Evolutionary conservation across 2,113 vertebrate genomes (phyloP).

Genomic region (Syngnathus scovelli): DNA sequence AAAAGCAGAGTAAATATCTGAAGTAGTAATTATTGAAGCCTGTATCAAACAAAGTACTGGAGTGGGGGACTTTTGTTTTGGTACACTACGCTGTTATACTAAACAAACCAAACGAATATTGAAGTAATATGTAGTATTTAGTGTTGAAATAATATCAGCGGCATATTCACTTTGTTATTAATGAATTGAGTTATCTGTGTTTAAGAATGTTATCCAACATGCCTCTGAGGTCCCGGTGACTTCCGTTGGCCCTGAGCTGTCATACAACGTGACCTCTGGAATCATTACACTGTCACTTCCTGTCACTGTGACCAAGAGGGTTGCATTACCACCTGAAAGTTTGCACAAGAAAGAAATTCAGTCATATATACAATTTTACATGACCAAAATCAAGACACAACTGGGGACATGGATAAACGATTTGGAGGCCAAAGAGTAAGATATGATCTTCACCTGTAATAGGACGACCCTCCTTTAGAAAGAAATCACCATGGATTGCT

Average conservation of each 20-base stretch:
- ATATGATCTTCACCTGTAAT: slow-evolving; percentile 42
- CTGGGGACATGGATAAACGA: background rate
- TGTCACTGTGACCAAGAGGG: slow-evolving; percentile 53
- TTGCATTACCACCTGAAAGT: slow-evolving; percentile 53
- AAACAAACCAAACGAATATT: background rate
- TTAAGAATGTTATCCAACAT: slow-evolving; percentile 10
- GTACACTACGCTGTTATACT: background rate
- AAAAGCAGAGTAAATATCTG: background rate
- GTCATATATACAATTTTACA: background rate
- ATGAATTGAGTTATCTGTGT: background rate
- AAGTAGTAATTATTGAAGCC: background rate
- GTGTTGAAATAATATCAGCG: background rate
- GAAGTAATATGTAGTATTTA: background rate
- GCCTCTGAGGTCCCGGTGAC: slow-evolving; percentile 48
- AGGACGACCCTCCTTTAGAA: slow-evolving; percentile 54
- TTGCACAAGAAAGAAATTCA: background rate
- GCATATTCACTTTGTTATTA: background rate
- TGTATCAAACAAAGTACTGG: background rate
- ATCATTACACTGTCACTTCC: slow-evolving; percentile 48
- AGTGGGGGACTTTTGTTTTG: background rate
- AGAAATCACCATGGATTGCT: slow-evolving; percentile 42
- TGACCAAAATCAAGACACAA: background rate
- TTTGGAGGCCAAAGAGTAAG: background rate
- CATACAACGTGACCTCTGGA: slow-evolving; percentile 49
- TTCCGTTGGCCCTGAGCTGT: slow-evolving; percentile 38